Base-by-base conservation (phyloP, 2,888 invertebrate species). In the Vannuccia rotundouncinata region DNA sequence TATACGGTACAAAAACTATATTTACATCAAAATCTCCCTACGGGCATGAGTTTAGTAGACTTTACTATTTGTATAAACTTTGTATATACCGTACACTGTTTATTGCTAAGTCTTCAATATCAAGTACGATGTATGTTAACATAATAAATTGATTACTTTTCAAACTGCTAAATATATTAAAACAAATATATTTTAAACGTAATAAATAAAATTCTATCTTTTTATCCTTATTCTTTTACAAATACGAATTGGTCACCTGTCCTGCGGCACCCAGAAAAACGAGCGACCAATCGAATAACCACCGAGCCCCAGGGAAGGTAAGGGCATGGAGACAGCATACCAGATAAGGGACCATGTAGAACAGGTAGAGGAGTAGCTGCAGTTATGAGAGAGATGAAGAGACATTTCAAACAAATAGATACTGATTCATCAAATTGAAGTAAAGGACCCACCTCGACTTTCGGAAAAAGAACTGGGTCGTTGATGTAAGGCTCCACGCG, bases 331-430 rank as follows among this genome's bases (percentile, higher is more conserved):
- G 83, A 31, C 83, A 84, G 80, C 83, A 83, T 2, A 83, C 79
- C 80, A 85, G 85, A 82, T 84, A 85, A 2, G 86, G 86, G 27
- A 85, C 80, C 81, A 84, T 86, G 83, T 86, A 85, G 80, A 86
- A 87, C 81, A 85, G 82, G 77, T 86, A 85, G 1, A 84, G 83
- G 81, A 87, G 82, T 82, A 85, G 84, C 86, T 86, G 84, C 31
- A 85, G 84, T 59, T n/a, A n/a, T n/a, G n/a, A n/a, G n/a, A 30
- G 1, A 59, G n/a, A 79, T 66, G 80, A 79, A 5, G n/a, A 74
- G 28, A 5, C 5, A n/a, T 73, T 22, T 73, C n/a, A 5, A 27
- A 73, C 5, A 13, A 73, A 25, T 73, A 45, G n/a, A 10, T 45
- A 45, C 45, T 45, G 45, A 45, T 45, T 45, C 10, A 45, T 45